Evolutionary conservation across 2,797 vertebrate species (phyloP).

Genomic region (Gallirallus australis): DNA sequence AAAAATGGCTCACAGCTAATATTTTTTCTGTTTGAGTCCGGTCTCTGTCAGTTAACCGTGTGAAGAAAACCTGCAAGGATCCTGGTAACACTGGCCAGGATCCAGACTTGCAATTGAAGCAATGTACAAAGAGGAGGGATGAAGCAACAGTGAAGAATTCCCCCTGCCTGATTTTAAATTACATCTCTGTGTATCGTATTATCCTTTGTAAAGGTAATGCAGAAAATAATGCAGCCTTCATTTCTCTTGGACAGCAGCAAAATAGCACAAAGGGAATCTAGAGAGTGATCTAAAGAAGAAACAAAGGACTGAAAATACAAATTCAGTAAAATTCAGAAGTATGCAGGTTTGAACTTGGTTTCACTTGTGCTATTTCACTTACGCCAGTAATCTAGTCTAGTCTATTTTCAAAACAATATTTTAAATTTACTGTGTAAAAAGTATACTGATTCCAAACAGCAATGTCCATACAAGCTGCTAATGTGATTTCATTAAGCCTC

Average conservation of each 20-base stretch:
- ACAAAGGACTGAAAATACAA: neutral
- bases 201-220: neutral
- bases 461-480: neutral
- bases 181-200: neutral
- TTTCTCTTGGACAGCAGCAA: neutral
- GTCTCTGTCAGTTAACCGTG: neutral
- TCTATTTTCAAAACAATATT: neutral
- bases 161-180: neutral
- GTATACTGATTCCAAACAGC: neutral
- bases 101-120: neutral
- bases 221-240: neutral
- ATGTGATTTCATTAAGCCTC: neutral
- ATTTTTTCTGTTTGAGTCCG: neutral
- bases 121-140: neutral
- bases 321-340: neutral
- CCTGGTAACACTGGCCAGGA: neutral
- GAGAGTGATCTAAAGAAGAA: neutral
- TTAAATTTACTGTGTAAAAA: neutral
- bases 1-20: neutral
- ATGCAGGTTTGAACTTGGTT: neutral
- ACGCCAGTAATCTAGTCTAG: neutral
- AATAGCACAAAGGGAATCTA: neutral
- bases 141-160: neutral
- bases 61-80: neutral
- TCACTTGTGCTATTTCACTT: neutral